Evolutionary conservation across 2,113 vertebrate species (phyloP), one percentile per base, ranked within the genome.

Genomic region (Micronycteris hirsuta): DNA sequence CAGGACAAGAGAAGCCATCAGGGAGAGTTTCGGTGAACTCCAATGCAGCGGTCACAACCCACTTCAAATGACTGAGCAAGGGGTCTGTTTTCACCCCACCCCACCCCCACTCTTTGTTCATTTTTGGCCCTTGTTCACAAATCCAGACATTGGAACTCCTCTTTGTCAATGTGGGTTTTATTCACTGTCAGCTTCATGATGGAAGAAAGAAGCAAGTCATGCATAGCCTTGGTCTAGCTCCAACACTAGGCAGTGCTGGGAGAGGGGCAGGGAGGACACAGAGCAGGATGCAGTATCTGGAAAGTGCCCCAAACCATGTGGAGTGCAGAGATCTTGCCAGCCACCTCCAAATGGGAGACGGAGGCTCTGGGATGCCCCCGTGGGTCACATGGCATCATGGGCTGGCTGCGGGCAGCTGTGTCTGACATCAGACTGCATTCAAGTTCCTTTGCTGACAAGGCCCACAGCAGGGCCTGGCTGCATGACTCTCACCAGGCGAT

Each of bases 161-260:
- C 26, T 92, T 90, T 91, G 93, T 93, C 68, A 83, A 56, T 38
- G 52, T 19, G 74, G 54, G 71, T 93, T 97, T 97, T 97, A 97
- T 97, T 97, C 85, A 68, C 52, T 33, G 77, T 90, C 95, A 96
- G 97, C 97, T 95, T 88, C 91, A 10, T 61, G 88, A 68, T 93
- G 92, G 92, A 81, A 71, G 65, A 71, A 41, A 45, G 52, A 87
- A 86, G 63, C 74, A 54, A 77, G n/a, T 88, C 97, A 97, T 95
- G 97, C 96, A 96, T 73, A 95, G 94, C 90, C 90, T 81, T 13
- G 74, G 91, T 89, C 80, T 85, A 70, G 76, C 80, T 88, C 74
- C 96, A 89, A 61, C 94, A 74, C 85, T 65, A 52, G 84, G 41
- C 43, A 49, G 49, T 52, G 67, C 89, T 92, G 84, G 70, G 76